Evolutionary conservation across 1,140 invertebrate species (phyloP).

Genomic region (Tetramorium parvispinum): DNA sequence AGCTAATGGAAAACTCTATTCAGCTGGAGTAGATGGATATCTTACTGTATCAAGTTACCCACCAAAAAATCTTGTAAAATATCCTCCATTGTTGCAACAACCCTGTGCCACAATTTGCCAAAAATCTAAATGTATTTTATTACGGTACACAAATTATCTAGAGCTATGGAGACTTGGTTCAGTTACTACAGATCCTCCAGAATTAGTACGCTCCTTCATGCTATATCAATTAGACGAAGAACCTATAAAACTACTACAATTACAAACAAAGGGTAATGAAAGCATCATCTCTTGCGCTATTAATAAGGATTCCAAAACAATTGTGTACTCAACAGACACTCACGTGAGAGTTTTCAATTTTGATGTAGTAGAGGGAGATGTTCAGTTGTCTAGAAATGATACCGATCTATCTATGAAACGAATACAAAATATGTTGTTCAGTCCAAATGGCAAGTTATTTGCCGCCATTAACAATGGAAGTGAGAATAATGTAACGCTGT

Average conservation of each 20-base stretch:
- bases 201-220: conserved; percentile 75
- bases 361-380: conserved; percentile 83
- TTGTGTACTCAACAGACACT: conserved; percentile 91
- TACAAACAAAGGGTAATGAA: conserved; percentile 88
- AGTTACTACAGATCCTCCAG: conserved; percentile 68
- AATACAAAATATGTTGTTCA: conserved; percentile 83
- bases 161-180: conserved; percentile 89
- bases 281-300: conserved; percentile 89
- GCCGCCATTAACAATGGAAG: conserved; percentile 77
- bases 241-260: conserved; percentile 89
- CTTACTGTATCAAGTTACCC: conserved; percentile 88
- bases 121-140: conserved; percentile 88
- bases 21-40: conserved; percentile 92
- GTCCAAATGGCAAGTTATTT: conserved; percentile 81
- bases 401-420: conserved; percentile 73
- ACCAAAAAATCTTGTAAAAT: conserved; percentile 89
- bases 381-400: conserved; percentile 76
- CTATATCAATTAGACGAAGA: conserved; percentile 84
- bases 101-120: conserved; percentile 87
- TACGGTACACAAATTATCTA: conserved; percentile 89
- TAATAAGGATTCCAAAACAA: conserved; percentile 88
- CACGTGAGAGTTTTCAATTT: conserved; percentile 90
- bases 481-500: conserved; percentile 75
- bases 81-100: conserved; percentile 89
- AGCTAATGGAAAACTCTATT: conserved; percentile 89